Evolutionary conservation across 2,888 invertebrate genomes (phyloP).

Genomic region (Apamea crenata): DNA sequence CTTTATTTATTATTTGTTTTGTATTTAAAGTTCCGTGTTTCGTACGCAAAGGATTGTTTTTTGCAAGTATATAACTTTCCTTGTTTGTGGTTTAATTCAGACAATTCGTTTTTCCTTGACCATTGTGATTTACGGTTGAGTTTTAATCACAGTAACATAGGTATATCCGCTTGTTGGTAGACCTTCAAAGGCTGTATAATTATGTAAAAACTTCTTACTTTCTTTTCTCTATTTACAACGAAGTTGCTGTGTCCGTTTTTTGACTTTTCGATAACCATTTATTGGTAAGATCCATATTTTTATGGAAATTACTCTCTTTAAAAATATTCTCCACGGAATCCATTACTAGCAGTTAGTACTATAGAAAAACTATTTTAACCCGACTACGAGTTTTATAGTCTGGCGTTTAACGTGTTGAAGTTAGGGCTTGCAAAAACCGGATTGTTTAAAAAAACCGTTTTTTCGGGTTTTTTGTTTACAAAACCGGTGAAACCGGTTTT

Average conservation of each 20-base stretch:
- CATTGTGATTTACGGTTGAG: constrained; percentile 10
- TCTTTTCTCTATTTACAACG: background rate
- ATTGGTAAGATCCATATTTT: background rate
- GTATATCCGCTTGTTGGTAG: constrained; percentile 21
- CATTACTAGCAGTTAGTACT: background rate
- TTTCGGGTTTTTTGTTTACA: too few relatives aligned
- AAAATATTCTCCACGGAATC: background rate
- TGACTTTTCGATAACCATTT: background rate
- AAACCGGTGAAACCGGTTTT: too few relatives aligned
- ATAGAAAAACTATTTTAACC: background rate
- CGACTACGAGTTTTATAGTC: background rate
- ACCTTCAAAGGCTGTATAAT: background rate
- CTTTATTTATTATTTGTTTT: background rate
- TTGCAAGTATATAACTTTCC: constrained; percentile 25
- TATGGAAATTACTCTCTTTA: background rate
- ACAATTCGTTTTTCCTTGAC: constrained; percentile 23
- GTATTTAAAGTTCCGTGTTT: constrained; percentile 17
- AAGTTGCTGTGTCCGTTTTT: background rate
- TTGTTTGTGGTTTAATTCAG: constrained; percentile 47
- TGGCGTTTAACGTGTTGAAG: background rate
- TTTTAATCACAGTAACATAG: constrained; percentile 7
- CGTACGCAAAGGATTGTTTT: background rate
- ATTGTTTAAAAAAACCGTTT: too few relatives aligned
- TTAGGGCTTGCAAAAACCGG: too few relatives aligned
- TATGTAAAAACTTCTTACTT: background rate